phyloP scores from a whole-genome alignment of 2,113 vertebrate species.

The Litocranius walleri region DNA sequence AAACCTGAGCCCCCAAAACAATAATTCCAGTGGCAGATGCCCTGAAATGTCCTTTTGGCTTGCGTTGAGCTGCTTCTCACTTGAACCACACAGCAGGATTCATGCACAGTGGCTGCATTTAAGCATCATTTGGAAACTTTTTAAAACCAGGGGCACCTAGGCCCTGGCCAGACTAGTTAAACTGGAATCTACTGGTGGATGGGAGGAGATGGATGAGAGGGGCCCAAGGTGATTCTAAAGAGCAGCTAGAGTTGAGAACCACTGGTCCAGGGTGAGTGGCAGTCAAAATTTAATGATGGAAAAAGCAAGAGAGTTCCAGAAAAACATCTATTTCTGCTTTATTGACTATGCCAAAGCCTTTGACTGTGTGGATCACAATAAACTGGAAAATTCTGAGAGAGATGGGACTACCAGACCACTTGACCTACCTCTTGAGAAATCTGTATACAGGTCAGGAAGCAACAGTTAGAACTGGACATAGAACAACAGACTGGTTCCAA shows the following conservation, averaged over 20 bases:
- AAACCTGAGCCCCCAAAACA: accelerated
- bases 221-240: background rate
- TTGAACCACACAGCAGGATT: background rate
- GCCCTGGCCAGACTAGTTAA: background rate
- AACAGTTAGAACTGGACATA: too few relatives aligned
- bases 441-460: too few relatives aligned
- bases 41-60: background rate
- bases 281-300: background rate
- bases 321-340: too few relatives aligned
- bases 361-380: too few relatives aligned
- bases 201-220: background rate
- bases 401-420: too few relatives aligned
- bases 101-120: background rate
- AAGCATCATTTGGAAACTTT: background rate
- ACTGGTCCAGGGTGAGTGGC: background rate
- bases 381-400: too few relatives aligned
- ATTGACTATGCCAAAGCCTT: too few relatives aligned
- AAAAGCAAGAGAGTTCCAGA: too few relatives aligned
- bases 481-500: too few relatives aligned
- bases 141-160: background rate
- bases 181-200: background rate
- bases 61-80: background rate
- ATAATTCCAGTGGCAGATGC: too few relatives aligned
- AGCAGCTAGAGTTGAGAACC: background rate
- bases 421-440: too few relatives aligned